Conservation (phyloP, 2,113 vertebrate species). For the Lontra canadensis region DNA sequence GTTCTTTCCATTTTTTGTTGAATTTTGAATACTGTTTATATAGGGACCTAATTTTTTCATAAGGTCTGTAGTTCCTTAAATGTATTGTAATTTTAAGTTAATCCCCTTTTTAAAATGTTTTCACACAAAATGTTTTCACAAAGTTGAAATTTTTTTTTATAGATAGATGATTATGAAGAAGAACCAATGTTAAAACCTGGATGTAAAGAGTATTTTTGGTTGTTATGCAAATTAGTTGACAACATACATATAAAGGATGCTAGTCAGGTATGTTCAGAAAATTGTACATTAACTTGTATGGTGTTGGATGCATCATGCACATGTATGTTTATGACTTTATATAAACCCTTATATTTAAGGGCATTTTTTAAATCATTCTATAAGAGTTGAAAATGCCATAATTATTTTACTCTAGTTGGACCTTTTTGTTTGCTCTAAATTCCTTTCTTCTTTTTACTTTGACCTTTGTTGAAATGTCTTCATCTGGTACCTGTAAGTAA, state of each 20-base stretch:
- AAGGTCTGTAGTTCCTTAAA: neutral
- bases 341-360: neutral
- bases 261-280: slow-evolving; percentile 91
- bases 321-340: neutral
- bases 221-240: slow-evolving; percentile 99
- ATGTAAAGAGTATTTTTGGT: slow-evolving; percentile 99
- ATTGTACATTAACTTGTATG: neutral
- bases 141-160: slow-evolving; percentile 73
- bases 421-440: neutral
- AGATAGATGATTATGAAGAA: slow-evolving; percentile 98
- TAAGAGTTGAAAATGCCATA: neutral
- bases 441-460: slow-evolving; percentile 24
- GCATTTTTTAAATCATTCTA: neutral
- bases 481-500: neutral
- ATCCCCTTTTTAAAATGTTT: slow-evolving; percentile 44
- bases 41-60: slow-evolving; percentile 8
- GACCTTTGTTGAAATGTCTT: slow-evolving; percentile 1
- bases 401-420: neutral
- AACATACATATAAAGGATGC: slow-evolving; percentile 99
- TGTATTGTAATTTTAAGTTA: slow-evolving; percentile 18
- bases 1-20: neutral
- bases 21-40: slow-evolving; percentile 34
- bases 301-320: neutral
- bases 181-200: slow-evolving; percentile 94
- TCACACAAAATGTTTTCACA: slow-evolving; percentile 52